phyloP scores from a whole-genome alignment of 2,113 vertebrate genomes.

The Catagonus wagneri region DNA sequence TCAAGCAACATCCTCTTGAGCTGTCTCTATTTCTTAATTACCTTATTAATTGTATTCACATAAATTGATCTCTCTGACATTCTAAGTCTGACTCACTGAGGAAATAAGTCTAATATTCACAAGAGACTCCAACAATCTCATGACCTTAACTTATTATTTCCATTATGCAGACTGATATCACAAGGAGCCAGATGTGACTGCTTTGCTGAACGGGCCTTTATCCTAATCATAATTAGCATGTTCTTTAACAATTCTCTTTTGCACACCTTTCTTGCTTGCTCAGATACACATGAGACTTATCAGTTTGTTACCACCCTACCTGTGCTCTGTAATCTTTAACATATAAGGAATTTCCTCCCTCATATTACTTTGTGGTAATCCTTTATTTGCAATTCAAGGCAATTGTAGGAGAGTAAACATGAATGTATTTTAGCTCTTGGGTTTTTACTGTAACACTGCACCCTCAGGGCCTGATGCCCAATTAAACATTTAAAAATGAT shows the following conservation, averaged over 20 bases:
- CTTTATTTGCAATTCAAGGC: constrained; percentile 55
- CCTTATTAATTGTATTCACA: constrained; percentile 77
- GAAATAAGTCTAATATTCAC: constrained; percentile 66
- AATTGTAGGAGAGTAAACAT: constrained; percentile 44
- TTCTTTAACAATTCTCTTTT: constrained; percentile 45
- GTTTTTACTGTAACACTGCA: constrained; percentile 18
- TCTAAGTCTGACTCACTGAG: constrained; percentile 68
- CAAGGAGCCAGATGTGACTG: constrained; percentile 53
- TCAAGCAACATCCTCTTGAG: constrained; percentile 63
- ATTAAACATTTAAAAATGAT: constrained; percentile 45
- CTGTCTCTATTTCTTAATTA: constrained; percentile 73
- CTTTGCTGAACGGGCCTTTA: constrained; percentile 47
- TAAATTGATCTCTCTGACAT: constrained; percentile 77
- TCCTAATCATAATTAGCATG: constrained; percentile 56
- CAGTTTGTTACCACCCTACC: constrained; percentile 39
- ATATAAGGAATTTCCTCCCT: constrained; percentile 7
- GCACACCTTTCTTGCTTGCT: constrained; percentile 38
- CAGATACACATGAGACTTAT: constrained; percentile 30
- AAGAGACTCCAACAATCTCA: constrained; percentile 21
- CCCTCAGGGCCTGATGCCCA: background rate
- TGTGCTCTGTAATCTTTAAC: constrained; percentile 51
- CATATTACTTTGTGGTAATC: background rate
- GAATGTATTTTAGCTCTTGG: background rate
- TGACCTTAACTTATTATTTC: constrained; percentile 57
- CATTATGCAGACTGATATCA: constrained; percentile 61